Conservation (phyloP, 2,113 vertebrate species). For the Corynorhinus townsendii region DNA sequence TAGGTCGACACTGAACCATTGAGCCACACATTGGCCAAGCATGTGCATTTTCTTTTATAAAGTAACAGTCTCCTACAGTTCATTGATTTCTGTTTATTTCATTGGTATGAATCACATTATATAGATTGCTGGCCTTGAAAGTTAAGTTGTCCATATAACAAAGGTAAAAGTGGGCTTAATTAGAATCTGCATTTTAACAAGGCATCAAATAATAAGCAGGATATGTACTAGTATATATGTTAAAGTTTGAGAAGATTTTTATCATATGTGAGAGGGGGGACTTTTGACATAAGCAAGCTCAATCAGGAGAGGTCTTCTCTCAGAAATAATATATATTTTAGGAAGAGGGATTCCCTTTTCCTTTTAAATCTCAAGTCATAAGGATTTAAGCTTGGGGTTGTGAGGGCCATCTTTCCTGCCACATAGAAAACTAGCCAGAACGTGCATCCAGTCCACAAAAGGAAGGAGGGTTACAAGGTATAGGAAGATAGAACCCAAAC, state of each 20-base stretch:
- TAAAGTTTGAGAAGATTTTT: background rate
- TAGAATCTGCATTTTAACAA: background rate
- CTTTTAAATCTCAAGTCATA: background rate
- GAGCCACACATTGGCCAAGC: too few species aligned
- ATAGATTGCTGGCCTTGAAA: background rate
- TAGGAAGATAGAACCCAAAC: background rate
- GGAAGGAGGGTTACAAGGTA: background rate
- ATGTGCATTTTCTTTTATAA: background rate
- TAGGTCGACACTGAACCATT: too few species aligned
- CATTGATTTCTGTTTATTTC: conserved; percentile 4
- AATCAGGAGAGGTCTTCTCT: background rate
- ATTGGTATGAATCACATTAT: background rate
- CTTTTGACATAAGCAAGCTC: background rate
- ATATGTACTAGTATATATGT: background rate
- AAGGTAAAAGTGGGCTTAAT: background rate
- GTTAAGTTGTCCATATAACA: background rate
- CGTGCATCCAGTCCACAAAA: background rate
- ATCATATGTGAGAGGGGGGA: background rate
- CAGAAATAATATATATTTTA: background rate
- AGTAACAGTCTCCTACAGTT: background rate
- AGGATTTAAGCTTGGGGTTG: background rate
- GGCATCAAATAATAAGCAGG: background rate
- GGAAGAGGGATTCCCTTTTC: background rate
- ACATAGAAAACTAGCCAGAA: background rate
- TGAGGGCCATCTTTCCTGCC: background rate